phyloP scores from a whole-genome alignment of 2,888 invertebrate genomes.

The Gordius sp. region DNA sequence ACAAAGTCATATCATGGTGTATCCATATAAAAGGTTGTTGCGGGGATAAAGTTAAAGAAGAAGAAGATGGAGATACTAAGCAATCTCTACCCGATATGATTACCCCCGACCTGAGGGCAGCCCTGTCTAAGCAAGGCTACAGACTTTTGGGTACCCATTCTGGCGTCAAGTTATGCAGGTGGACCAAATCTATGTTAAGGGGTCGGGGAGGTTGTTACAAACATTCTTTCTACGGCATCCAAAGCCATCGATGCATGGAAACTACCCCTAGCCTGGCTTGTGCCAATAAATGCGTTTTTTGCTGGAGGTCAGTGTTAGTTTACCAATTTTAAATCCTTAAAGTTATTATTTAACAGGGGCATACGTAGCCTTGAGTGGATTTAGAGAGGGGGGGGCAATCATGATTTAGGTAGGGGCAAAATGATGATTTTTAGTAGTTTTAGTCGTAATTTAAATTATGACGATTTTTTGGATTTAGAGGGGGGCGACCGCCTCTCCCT shows the following conservation, averaged over 20 bases:
- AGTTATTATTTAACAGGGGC: not conserved
- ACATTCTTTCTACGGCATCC: conserved; percentile 38
- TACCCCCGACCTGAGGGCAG: conserved; percentile 31
- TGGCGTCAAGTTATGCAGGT: conserved; percentile 37
- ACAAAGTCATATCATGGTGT: too few species aligned
- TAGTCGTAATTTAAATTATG: too few species aligned
- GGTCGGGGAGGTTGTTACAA: conserved; percentile 37
- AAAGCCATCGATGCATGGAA: conserved; percentile 37
- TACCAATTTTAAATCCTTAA: not conserved
- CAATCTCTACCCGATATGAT: conserved; percentile 36
- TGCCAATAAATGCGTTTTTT: conserved; percentile 39
- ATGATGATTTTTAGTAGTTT: too few species aligned
- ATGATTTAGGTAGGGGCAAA: too few species aligned
- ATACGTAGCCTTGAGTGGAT: too few species aligned
- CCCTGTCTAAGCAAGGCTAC: conserved; percentile 36
- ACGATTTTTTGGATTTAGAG: too few species aligned
- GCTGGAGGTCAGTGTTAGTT: conserved; percentile 32
- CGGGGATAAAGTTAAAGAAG: conserved; percentile 23
- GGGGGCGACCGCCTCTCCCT: too few species aligned
- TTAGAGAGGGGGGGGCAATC: too few species aligned
- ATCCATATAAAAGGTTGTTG: not conserved
- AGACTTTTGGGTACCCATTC: conserved; percentile 35
- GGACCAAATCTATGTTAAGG: conserved; percentile 33
- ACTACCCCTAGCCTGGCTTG: conserved; percentile 37
- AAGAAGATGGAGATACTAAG: conserved; percentile 22